phyloP scores from a whole-genome alignment of 1,140 invertebrate species.

The Drosophila virilis region DNA sequence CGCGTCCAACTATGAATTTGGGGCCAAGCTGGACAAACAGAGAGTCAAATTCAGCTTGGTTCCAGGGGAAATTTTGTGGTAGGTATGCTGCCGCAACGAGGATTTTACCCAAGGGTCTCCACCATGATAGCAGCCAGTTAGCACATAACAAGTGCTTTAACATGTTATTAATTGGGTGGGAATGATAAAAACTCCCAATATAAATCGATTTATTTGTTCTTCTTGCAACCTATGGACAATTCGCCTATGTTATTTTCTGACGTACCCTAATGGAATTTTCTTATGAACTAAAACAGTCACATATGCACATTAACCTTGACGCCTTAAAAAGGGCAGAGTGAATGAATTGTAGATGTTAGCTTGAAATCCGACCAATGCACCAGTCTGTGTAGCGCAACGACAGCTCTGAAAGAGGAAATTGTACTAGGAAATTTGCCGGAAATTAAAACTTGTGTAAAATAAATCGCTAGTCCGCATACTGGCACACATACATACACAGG shows the following conservation, averaged over 20 bases:
- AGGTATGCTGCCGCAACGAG: too few relatives aligned
- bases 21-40: too few relatives aligned
- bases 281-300: background rate
- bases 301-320: background rate
- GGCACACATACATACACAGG: conserved; percentile 25
- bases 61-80: too few relatives aligned
- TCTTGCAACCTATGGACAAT: background rate
- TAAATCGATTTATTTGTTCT: too few relatives aligned
- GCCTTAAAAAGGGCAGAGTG: background rate
- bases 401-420: conserved; percentile 79
- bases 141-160: too few relatives aligned
- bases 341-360: background rate
- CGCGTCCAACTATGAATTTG: too few relatives aligned
- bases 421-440: conserved; percentile 84
- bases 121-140: too few relatives aligned
- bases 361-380: background rate
- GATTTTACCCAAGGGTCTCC: too few relatives aligned
- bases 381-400: conserved; percentile 37
- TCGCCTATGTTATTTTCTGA: background rate
- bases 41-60: too few relatives aligned
- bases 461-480: conserved; percentile 76
- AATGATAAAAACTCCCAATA: too few relatives aligned
- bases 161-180: too few relatives aligned
- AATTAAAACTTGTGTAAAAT: conserved; percentile 84
- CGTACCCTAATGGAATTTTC: background rate